phyloP scores from a whole-genome alignment of 64 coral and sea anemone species.

The Montipora sp. region DNA sequence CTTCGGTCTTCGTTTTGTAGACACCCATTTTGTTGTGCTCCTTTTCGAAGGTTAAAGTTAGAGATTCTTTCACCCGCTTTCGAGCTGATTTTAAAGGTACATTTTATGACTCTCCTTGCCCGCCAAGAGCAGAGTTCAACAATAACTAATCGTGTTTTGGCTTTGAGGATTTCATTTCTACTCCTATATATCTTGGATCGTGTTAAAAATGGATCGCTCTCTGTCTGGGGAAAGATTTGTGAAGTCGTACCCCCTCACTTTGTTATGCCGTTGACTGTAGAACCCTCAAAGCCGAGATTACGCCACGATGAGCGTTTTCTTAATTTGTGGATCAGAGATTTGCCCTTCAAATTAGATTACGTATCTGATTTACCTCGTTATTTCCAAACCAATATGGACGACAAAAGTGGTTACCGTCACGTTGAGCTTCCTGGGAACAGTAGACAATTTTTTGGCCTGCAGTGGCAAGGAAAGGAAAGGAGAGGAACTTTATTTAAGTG shows the following conservation, averaged over 20 bases:
- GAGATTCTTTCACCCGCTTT: neutral
- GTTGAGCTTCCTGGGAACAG: too few relatives aligned
- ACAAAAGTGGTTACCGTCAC: neutral
- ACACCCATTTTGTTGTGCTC: too few relatives aligned
- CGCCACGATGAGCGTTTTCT: too few relatives aligned
- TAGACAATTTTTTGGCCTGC: too few relatives aligned
- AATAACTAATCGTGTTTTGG: neutral
- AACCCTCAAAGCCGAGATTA: too few relatives aligned
- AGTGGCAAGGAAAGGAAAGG: too few relatives aligned
- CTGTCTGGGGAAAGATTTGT: neutral
- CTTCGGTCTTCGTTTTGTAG: too few relatives aligned
- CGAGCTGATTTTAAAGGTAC: neutral
- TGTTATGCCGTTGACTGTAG: neutral
- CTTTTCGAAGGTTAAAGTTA: neutral
- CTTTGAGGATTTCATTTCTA: neutral
- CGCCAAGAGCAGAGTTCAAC: neutral
- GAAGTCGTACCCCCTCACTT: neutral
- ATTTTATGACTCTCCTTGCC: too few relatives aligned
- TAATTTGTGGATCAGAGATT: too few relatives aligned
- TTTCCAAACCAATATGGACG: neutral
- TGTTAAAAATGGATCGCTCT: neutral
- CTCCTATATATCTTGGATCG: neutral
- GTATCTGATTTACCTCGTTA: neutral
- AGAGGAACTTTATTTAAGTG: too few relatives aligned
- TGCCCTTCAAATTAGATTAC: neutral